These are phyloP conservation scores for Apteryx owenii DNA, from an alignment of 2,113 vertebrate species.

Conservation along the genomic window DNA sequence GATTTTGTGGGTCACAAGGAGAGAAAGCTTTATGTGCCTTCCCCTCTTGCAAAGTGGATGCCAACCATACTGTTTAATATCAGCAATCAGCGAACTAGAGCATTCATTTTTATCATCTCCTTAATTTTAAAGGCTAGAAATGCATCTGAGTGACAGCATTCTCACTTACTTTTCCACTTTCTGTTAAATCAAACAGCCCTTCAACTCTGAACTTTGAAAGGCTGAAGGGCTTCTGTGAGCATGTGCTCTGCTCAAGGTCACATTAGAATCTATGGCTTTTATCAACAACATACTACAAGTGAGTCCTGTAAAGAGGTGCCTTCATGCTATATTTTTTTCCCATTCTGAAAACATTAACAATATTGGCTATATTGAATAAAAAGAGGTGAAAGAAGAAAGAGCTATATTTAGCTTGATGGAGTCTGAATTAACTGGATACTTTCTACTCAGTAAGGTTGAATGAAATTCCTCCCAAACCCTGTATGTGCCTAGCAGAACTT, in stretches of 20 bases:
- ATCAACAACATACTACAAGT: background rate
- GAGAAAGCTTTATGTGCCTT: background rate
- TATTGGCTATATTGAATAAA: background rate
- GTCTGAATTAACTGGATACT: background rate
- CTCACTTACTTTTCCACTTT: background rate
- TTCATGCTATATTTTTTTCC: background rate
- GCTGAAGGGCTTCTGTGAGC: background rate
- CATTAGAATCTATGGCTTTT: background rate
- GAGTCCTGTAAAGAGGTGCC: background rate
- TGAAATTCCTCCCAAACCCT: background rate
- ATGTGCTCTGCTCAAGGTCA: background rate
- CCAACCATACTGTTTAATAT: background rate
- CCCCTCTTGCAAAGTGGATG: background rate
- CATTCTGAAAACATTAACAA: background rate
- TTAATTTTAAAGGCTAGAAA: background rate
- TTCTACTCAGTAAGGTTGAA: background rate
- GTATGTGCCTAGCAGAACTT: background rate
- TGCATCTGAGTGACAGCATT: background rate
- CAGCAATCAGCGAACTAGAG: background rate
- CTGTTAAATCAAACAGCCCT: background rate
- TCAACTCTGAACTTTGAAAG: background rate
- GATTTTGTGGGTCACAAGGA: background rate
- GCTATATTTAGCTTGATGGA: background rate
- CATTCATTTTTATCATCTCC: background rate
- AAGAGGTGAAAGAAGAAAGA: background rate